These are phyloP conservation scores for Pocillopora meandrina DNA, from an alignment of 92 coral and sea anemone genomes.

Conservation along the genomic window DNA sequence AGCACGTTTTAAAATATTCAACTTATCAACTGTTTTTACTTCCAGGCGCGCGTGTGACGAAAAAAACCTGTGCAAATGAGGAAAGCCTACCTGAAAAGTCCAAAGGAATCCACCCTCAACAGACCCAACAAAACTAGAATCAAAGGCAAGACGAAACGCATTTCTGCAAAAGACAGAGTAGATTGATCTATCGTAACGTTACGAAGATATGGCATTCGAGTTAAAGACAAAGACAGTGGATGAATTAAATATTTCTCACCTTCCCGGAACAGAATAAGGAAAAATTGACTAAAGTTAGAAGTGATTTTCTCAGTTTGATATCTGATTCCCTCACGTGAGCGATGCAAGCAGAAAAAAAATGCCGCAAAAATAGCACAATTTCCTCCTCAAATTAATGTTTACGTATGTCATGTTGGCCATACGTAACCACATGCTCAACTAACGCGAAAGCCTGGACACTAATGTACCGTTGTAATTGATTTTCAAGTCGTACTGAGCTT, in stretches of 20 bases:
- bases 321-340: slow-evolving; percentile 12
- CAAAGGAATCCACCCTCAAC: not conserved
- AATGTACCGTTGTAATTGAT: slow-evolving; percentile 33
- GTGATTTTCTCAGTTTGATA: not conserved
- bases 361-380: not conserved
- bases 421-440: slow-evolving; percentile 13
- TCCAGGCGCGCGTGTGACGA: too few species aligned
- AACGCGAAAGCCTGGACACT: slow-evolving; percentile 29
- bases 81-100: slow-evolving; percentile 4
- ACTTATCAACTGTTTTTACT: too few species aligned
- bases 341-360: not conserved
- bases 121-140: slow-evolving; percentile 6
- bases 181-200: too few species aligned
- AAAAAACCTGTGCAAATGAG: not conserved
- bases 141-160: slow-evolving; percentile 13
- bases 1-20: too few species aligned
- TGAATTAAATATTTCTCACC: slow-evolving; percentile 1
- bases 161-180: not conserved
- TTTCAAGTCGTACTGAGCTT: not conserved
- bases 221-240: not conserved
- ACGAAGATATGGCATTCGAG: not conserved
- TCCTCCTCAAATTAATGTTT: not conserved
- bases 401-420: not conserved
- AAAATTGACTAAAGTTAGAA: not conserved
- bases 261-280: not conserved